Conservation (phyloP, 2,797 vertebrate species). For the Pseudotriccus pelzelni region DNA sequence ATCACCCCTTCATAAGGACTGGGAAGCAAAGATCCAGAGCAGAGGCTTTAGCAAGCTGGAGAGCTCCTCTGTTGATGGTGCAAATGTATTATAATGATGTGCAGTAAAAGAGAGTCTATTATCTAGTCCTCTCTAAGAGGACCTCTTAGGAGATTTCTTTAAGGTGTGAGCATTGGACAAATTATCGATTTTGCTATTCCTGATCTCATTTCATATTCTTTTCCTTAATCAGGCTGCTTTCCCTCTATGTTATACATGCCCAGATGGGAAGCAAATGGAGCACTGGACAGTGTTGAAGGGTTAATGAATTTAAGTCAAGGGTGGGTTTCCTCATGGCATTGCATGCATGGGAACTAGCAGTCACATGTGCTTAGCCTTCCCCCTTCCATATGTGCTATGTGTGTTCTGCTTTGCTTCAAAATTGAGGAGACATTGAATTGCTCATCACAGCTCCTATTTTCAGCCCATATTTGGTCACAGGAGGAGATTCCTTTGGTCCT, state of each 20-base stretch:
- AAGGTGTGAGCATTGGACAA: neutral
- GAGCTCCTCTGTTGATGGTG: neutral
- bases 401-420: neutral
- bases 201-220: neutral
- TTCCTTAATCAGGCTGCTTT: neutral
- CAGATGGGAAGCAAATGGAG: neutral
- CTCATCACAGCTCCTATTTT: neutral
- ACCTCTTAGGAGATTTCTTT: neutral
- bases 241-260: accelerated
- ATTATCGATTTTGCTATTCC: neutral
- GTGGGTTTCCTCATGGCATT: neutral
- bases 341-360: neutral
- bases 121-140: neutral
- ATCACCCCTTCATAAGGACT: neutral
- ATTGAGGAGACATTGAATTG: neutral
- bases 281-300: neutral
- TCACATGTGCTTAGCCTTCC: accelerated
- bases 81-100: neutral
- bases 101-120: neutral
- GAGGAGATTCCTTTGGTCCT: neutral
- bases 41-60: neutral
- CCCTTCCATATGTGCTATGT: neutral
- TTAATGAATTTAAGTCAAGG: neutral
- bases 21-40: neutral
- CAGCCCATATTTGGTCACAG: neutral